Percentiles rank a stretch among this genome's conserved stretches.
Evolutionary conservation across 2,888 invertebrate species (phyloP).

Genomic region (Galerucella pusilla): DNA sequence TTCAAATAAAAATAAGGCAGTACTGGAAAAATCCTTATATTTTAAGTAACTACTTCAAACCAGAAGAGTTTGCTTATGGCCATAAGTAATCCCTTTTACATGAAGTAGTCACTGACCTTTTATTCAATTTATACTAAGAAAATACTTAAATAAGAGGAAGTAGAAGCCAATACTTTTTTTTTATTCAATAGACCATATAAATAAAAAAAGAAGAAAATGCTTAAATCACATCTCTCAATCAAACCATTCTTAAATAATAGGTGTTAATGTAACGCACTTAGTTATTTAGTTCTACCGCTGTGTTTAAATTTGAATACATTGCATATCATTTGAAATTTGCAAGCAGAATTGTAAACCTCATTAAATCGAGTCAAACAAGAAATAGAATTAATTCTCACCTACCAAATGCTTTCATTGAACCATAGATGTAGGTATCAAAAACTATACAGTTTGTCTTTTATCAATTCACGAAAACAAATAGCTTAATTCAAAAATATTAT

Average conservation of each 20-base stretch:
- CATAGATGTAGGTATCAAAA: too few species aligned
- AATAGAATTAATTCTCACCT: conserved; percentile 24
- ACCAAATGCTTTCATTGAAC: not conserved
- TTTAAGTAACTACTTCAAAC: too few species aligned
- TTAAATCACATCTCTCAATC: not conserved
- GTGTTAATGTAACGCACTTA: not conserved
- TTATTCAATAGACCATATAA: too few species aligned
- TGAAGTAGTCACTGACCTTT: too few species aligned
- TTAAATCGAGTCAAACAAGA: conserved; percentile 16
- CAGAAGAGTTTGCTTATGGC: too few species aligned
- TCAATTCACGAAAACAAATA: conserved; percentile 17
- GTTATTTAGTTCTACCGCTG: not conserved
- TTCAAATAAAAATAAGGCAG: too few species aligned
- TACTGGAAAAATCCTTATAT: too few species aligned
- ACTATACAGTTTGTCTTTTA: not conserved
- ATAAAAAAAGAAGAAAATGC: too few species aligned
- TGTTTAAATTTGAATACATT: conserved; percentile 2
- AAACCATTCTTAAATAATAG: not conserved
- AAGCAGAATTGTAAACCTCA: conserved; percentile 14
- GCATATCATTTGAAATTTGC: conserved; percentile 6
- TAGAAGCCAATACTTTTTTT: too few species aligned
- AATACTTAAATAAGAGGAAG: too few species aligned
- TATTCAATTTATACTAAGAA: too few species aligned
- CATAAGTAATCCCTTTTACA: too few species aligned
- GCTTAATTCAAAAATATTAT: conserved; percentile 23